These are phyloP conservation scores for Brachyptera risi DNA, from an alignment of 2,888 invertebrate genomes.

Conservation along the genomic window DNA sequence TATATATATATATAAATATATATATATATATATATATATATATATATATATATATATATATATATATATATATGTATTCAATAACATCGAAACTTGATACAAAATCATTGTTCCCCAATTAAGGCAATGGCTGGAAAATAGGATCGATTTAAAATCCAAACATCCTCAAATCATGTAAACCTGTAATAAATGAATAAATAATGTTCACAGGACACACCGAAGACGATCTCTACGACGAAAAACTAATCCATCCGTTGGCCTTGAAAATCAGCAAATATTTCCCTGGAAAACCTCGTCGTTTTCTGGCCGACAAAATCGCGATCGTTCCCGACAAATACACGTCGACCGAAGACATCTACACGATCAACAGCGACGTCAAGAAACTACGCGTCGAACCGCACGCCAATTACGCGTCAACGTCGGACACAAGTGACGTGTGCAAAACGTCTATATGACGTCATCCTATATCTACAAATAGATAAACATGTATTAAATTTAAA, in stretches of 20 bases:
- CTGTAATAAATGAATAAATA: too few species aligned
- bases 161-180: too few species aligned
- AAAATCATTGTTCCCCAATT: too few species aligned
- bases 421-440: neutral
- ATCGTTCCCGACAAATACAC: constrained; percentile 1
- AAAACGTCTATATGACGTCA: neutral
- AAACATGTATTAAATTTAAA: too few species aligned
- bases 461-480: too few species aligned
- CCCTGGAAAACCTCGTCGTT: constrained; percentile 57
- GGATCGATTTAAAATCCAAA: too few species aligned
- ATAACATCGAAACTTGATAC: too few species aligned
- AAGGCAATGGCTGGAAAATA: too few species aligned
- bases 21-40: too few species aligned
- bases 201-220: constrained; percentile 15
- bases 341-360: neutral
- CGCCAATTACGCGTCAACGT: neutral
- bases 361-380: neutral
- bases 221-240: constrained; percentile 60
- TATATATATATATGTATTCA: too few species aligned
- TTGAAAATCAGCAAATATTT: constrained; percentile 54
- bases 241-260: constrained; percentile 60
- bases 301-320: constrained; percentile 31
- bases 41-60: too few species aligned
- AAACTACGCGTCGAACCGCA: neutral
- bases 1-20: too few species aligned